Evolutionary conservation across 2,797 vertebrate genomes (phyloP).

Genomic region (Alca torda): DNA sequence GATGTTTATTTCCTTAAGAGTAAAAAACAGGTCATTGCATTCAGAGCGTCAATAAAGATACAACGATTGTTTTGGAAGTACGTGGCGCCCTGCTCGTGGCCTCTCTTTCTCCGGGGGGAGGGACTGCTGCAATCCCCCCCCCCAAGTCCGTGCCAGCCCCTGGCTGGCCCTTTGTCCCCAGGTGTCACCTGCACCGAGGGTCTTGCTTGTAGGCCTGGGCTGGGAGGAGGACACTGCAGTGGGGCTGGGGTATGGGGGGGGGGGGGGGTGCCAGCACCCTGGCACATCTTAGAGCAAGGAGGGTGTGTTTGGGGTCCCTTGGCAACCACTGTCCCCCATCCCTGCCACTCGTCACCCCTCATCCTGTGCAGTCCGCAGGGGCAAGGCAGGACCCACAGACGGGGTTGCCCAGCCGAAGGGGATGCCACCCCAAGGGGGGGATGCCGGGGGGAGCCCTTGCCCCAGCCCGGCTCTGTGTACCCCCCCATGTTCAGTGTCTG

Average conservation of each 20-base stretch:
- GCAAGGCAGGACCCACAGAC: neutral
- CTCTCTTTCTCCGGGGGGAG: constrained; percentile 24
- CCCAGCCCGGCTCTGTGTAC: neutral
- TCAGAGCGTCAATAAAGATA: constrained; percentile 85
- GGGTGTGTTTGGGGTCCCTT: neutral
- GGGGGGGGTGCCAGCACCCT: neutral
- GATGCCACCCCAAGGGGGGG: neutral
- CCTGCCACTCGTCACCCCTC: neutral
- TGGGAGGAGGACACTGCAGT: no score
- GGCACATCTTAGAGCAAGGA: neutral
- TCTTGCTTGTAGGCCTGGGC: neutral
- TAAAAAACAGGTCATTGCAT: constrained; percentile 85
- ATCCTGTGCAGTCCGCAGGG: rapidly evolving
- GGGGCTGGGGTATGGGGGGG: neutral
- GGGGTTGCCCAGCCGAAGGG: neutral
- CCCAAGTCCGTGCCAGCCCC: no score
- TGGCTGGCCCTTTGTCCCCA: neutral
- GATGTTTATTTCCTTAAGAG: constrained; percentile 89
- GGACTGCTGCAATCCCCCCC: no score
- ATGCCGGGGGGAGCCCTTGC: neutral
- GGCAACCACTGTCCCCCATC: neutral
- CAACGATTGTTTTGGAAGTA: constrained; percentile 82
- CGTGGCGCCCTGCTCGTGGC: constrained; percentile 52
- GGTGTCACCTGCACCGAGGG: neutral
- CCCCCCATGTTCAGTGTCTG: neutral